A percentile compares a stretch with the other conserved stretches of the same genome.
Evolutionary conservation across 2,797 vertebrate genomes (phyloP).

Genomic region (Synaphobranchus kaupii): DNA sequence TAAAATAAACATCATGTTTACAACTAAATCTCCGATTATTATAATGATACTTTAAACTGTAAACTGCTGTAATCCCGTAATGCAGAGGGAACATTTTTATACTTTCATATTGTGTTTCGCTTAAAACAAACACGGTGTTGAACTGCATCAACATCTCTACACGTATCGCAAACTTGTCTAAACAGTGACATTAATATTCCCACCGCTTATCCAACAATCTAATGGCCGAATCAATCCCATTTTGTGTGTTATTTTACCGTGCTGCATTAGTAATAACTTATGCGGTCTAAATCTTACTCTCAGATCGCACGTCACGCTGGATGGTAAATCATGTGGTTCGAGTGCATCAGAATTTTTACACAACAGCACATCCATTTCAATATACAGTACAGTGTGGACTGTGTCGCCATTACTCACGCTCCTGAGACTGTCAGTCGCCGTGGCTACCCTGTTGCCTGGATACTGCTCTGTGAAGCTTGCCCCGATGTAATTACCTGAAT

Average conservation of each 20-base stretch:
- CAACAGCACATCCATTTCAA: conserved; percentile 4
- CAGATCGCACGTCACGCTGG: neutral
- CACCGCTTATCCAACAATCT: neutral
- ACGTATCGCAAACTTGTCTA: neutral
- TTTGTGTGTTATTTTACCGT: neutral
- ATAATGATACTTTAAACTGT: neutral
- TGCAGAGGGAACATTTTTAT: neutral
- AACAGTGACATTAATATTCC: neutral
- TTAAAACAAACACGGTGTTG: neutral
- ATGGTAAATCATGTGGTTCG: neutral
- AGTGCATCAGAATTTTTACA: neutral
- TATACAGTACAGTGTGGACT: conserved; percentile 29
- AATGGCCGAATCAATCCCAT: neutral
- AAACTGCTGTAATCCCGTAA: neutral
- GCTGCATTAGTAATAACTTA: neutral
- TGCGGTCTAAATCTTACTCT: neutral
- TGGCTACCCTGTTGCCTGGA: conserved; percentile 73
- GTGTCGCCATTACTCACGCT: conserved; percentile 52
- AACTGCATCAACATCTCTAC: neutral
- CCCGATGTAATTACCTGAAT: conserved; percentile 74
- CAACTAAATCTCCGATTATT: neutral
- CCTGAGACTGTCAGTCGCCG: conserved; percentile 61
- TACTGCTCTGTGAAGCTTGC: conserved; percentile 72
- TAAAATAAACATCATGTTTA: neutral
- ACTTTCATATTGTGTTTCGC: neutral